Evolutionary conservation across 2,888 invertebrate genomes (phyloP), one percentile per base, ranked within the genome.

Genomic region (Macrosoma leucophasiata): DNA sequence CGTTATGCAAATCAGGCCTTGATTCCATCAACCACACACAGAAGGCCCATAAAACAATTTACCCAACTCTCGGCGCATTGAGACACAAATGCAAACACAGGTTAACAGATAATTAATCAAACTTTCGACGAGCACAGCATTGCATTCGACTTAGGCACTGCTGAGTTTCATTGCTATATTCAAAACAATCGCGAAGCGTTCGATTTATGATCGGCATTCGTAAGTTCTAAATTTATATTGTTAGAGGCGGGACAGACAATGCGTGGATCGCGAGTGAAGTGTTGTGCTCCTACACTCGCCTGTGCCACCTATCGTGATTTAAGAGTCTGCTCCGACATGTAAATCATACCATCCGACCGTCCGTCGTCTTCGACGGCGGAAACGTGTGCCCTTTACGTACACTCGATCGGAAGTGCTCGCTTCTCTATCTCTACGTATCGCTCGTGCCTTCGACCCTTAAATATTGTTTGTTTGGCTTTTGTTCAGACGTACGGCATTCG

Each of bases 221-320:
- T 74, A 70, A 62, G 59, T 60, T 65, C 82, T 82, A 82, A 78
- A 82, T 81, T 74, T 82, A 81, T 74, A 79, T 75, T 70, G 77
- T 76, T 77, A 75, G 71, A 71, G 71, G 65, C 73, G 71, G 62
- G 70, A 76, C 76, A 74, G 77, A 78, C 76, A 79, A 79, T 82
- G 81, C 74, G 77, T 65, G 79, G 76, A 76, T 74, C 72, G 78
- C 74, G 63, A 70, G 67, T 64, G 62, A 56, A 69, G 69, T 73
- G 60, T 67, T 70, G 74, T 75, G n/a, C n/a, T n/a, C n/a, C n/a
- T n/a, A n/a, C 74, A 65, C 58, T 53, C 62, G 59, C 55, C 66
- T 58, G 34, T 63, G 71, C 66, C 69, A 69, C 72, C 68, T 70
- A 69, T 57, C 65, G 68, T 78, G 79, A 78, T 81, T 81, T 79